These are phyloP conservation scores for Aradophagus sp. DNA, from an alignment of 1,140 invertebrate genomes.

Conservation along the genomic window DNA sequence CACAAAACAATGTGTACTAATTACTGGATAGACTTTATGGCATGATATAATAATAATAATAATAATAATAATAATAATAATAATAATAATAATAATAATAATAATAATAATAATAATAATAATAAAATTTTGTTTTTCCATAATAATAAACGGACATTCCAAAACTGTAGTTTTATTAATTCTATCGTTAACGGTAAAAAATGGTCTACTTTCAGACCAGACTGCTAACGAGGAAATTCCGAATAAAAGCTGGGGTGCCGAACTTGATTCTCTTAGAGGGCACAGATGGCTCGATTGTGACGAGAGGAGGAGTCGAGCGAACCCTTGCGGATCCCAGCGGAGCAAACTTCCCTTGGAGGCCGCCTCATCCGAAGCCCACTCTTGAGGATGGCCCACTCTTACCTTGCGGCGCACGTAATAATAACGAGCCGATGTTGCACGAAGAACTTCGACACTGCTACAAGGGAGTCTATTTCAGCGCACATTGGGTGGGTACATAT, in stretches of 20 bases:
- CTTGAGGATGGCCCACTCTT: constrained; percentile 79
- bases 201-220: constrained; percentile 77
- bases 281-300: constrained; percentile 77
- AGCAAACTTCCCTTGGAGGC: constrained; percentile 82
- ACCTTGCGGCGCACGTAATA: constrained; percentile 75
- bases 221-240: constrained; percentile 81
- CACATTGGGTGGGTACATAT: constrained; percentile 85
- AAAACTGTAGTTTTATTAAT: no score
- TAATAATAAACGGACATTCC: no score
- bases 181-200: background rate
- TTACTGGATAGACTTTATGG: no score
- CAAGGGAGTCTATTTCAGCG: constrained; percentile 87
- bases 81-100: no score
- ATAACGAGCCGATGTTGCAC: constrained; percentile 75
- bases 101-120: no score
- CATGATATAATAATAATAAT: no score
- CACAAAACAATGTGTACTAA: no score
- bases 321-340: constrained; percentile 81
- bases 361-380: constrained; percentile 77
- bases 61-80: no score
- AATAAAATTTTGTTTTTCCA: no score
- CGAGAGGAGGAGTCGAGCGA: constrained; percentile 80
- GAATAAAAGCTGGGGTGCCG: constrained; percentile 83
- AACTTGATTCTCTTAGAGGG: constrained; percentile 83
- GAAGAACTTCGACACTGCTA: constrained; percentile 78